These are phyloP conservation scores for Naso thynnoides DNA, from an alignment of 2,797 vertebrate genomes.

Conservation along the genomic window DNA sequence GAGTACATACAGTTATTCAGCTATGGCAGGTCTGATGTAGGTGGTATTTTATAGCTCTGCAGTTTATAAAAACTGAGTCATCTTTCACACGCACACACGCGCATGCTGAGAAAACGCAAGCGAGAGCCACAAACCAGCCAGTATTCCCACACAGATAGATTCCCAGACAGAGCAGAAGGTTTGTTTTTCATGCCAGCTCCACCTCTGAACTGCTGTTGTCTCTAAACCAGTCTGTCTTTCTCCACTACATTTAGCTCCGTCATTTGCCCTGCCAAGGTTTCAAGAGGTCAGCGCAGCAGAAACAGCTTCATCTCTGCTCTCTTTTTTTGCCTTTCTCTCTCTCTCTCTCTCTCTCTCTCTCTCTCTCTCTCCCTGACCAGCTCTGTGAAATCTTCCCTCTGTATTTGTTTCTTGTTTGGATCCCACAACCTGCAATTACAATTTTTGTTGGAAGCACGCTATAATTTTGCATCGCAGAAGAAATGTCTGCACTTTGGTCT, in stretches of 20 bases:
- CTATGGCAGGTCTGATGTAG: conserved; percentile 37
- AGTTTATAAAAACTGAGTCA: conserved; percentile 33
- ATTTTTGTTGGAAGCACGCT: conserved; percentile 44
- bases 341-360: no score
- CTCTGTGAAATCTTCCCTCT: conserved; percentile 45
- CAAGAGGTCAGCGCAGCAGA: conserved; percentile 61
- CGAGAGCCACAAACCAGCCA: conserved; percentile 33
- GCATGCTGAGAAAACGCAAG: neutral
- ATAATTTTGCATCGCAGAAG: conserved; percentile 50
- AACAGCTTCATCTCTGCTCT: conserved; percentile 51
- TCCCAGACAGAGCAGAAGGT: conserved; percentile 65
- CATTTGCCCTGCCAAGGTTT: conserved; percentile 63
- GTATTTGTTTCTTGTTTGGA: conserved; percentile 65
- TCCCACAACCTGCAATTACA: conserved; percentile 65
- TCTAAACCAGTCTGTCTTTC: conserved; percentile 61
- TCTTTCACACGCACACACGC: conserved; percentile 6
- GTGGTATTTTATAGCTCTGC: conserved; percentile 47
- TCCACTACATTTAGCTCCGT: conserved; percentile 69
- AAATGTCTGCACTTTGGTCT: conserved; percentile 40
- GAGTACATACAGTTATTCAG: conserved; percentile 29
- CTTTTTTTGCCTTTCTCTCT: neutral
- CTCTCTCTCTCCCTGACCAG: conserved; percentile 21
- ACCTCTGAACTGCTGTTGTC: conserved; percentile 70
- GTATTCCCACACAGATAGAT: conserved; percentile 62
- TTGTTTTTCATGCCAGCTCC: conserved; percentile 69